These are phyloP conservation scores for Cyanocitta stelleri DNA, from an alignment of 2,113 vertebrate species.

Conservation along the genomic window DNA sequence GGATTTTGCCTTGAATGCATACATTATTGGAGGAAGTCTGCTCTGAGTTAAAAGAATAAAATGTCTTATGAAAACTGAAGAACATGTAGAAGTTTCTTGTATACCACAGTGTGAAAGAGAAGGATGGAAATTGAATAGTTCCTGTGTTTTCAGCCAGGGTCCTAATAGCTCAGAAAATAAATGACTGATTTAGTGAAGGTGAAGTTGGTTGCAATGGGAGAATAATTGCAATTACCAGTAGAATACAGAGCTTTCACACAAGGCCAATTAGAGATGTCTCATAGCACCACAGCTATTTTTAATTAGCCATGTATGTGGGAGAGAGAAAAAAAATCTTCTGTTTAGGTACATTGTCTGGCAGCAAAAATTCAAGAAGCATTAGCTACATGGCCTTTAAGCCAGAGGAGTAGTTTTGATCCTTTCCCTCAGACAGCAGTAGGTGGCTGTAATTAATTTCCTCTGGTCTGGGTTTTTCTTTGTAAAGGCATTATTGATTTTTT, in stretches of 20 bases:
- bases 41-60: background rate
- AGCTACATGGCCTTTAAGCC: background rate
- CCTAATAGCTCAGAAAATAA: constrained; percentile 25
- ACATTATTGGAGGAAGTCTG: background rate
- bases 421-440: background rate
- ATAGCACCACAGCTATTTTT: background rate
- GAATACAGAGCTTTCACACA: constrained; percentile 9
- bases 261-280: background rate
- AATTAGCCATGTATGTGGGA: background rate
- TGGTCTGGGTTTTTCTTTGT: background rate
- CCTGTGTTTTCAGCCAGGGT: background rate
- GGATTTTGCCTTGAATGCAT: background rate
- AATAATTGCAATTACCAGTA: background rate
- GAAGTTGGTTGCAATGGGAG: background rate
- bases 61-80: background rate
- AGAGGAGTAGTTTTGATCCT: background rate
- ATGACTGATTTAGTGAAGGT: constrained; percentile 11
- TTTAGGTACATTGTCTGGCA: background rate
- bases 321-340: background rate
- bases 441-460: background rate
- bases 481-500: background rate
- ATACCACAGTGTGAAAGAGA: background rate
- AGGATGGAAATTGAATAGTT: background rate
- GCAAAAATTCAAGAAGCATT: background rate
- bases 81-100: background rate